Evolutionary conservation across 2,113 vertebrate species (phyloP), one percentile per base, ranked within the genome.

Genomic region (Cromileptes altivelis): DNA sequence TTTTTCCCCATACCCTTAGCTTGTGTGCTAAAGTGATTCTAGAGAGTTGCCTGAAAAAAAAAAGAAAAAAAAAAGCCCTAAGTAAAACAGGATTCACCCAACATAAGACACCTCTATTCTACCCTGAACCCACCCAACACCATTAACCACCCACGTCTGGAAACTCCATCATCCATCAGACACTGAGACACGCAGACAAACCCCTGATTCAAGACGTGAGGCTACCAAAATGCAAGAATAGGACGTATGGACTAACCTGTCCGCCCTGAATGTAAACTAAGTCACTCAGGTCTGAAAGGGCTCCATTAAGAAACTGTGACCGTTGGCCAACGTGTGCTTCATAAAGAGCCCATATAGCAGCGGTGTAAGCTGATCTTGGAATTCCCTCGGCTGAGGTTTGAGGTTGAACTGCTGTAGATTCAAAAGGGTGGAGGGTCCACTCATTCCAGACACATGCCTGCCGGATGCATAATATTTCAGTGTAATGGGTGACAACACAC

Each of bases 181-280:
- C 15, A 2, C 27, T 2, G 62, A 67, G 47, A 70, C 57, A n/a
- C 33, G 40, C 53, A 30, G 27, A 89, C 87, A 91, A 85, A 81
- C 79, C 72, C 60, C 72, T 67, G 70, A 88, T 90, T 93, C 88
- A 91, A 64, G 23, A 57, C 13, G n/a, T 17, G 4, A 12, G 45
- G 19, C 64, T 45, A 40, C 56, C 65, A 5, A 74, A 47, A 50
- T n/a, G 37, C 69, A 4, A 76, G 79, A 64, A 76, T 17, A 42
- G 64, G 68, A 78, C 77, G 6, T 83, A 85, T 45, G 61, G 77
- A 82, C 78, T 4, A 78, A 75, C 9, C 71, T 60, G 78, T 87
- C 89, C 73, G 1, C 89, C 87, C 89, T 78, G 80, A 87, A 91
- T 90, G 88, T 85, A 93, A 92, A 92, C 85, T 8, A 9, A 85